Conservation (phyloP, 1,140 invertebrate genomes). For the Drosophila ercepeae region DNA sequence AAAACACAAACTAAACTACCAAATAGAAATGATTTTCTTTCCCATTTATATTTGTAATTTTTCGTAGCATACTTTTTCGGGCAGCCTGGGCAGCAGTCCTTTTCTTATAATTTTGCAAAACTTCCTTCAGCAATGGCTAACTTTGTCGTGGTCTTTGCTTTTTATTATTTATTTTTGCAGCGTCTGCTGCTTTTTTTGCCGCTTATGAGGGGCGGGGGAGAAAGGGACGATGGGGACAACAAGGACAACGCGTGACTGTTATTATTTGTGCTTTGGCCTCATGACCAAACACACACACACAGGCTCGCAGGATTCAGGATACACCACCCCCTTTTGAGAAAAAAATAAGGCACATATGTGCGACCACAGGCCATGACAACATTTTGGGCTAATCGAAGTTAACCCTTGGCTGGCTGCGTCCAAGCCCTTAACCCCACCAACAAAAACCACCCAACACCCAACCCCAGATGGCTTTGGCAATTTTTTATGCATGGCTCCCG, state of each 20-base stretch:
- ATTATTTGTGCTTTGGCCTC: slow-evolving; percentile 73
- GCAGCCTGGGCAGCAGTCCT: not conserved
- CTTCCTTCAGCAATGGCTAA: slow-evolving; percentile 6
- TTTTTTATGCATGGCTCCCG: slow-evolving; percentile 78
- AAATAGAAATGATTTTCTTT: no score
- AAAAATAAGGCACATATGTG: slow-evolving; percentile 64
- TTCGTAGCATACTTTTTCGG: not conserved
- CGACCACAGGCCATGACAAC: slow-evolving; percentile 80
- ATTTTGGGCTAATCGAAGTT: slow-evolving; percentile 81
- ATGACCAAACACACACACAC: slow-evolving; percentile 62
- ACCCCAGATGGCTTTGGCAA: slow-evolving; percentile 57
- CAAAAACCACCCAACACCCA: not conserved
- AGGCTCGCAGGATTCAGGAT: not conserved
- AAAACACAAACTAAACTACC: no score
- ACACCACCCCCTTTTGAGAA: not conserved
- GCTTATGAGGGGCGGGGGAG: not conserved
- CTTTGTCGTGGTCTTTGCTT: slow-evolving; percentile 36
- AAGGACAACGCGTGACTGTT: slow-evolving; percentile 58
- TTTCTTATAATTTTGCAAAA: not conserved
- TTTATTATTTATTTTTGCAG: slow-evolving; percentile 78
- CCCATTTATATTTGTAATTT: not conserved
- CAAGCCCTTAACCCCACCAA: slow-evolving; percentile 3
- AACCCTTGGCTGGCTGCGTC: slow-evolving; percentile 64
- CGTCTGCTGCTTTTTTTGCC: slow-evolving; percentile 56
- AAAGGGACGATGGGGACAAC: not conserved